Evolutionary conservation across 2,113 vertebrate genomes (phyloP).

Genomic region (Grammomys surdaster): DNA sequence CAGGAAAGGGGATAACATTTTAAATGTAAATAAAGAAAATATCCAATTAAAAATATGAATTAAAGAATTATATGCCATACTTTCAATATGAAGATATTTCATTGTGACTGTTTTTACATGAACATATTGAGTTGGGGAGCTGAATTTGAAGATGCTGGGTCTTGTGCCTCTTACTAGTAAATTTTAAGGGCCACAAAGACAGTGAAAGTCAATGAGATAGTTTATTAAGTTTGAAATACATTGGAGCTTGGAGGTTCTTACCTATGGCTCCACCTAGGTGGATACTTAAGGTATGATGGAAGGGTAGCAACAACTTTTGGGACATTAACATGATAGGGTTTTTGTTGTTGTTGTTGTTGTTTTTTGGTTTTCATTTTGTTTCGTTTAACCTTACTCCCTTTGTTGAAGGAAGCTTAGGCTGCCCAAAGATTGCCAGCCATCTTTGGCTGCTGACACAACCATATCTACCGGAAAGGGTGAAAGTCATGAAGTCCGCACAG

Average conservation of each 20-base stretch:
- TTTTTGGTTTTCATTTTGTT: background rate
- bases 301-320: accelerated
- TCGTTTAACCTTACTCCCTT: background rate
- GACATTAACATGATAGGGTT: background rate
- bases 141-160: background rate
- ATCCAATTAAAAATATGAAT: too few species aligned
- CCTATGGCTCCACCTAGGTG: background rate
- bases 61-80: background rate
- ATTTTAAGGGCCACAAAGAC: background rate
- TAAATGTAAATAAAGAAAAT: too few species aligned
- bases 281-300: background rate
- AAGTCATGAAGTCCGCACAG: too few species aligned
- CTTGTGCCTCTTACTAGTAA: background rate
- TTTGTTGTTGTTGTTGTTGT: too few species aligned
- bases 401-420: background rate
- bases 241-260: background rate
- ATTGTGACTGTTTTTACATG: background rate
- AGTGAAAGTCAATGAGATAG: background rate
- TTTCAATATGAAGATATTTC: background rate
- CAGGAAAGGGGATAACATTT: too few species aligned
- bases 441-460: background rate
- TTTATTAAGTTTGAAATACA: background rate
- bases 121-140: background rate
- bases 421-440: too few species aligned
- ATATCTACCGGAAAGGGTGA: too few species aligned